These are phyloP conservation scores for Eleutherodactylus coqui DNA, from an alignment of 2,797 vertebrate species.

Conservation along the genomic window DNA sequence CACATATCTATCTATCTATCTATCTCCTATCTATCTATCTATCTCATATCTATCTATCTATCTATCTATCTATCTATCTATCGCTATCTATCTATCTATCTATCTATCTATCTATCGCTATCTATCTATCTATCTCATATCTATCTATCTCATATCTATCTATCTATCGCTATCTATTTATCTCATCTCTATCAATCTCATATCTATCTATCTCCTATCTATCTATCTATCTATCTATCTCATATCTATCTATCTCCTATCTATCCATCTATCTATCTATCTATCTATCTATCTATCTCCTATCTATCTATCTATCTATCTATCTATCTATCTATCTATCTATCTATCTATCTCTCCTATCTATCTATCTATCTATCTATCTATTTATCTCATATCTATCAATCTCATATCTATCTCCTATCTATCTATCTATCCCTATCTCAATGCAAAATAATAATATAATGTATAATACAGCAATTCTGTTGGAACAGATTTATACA, in stretches of 20 bases:
- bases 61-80: background rate
- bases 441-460: too few relatives aligned
- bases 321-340: background rate
- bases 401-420: background rate
- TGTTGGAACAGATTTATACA: too few relatives aligned
- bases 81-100: slow-evolving; percentile 3
- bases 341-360: background rate
- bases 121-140: background rate
- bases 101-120: background rate
- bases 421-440: background rate
- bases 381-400: background rate
- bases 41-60: background rate
- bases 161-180: background rate
- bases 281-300: background rate
- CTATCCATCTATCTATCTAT: slow-evolving; percentile 3
- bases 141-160: background rate
- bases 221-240: slow-evolving; percentile 2
- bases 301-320: background rate
- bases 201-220: slow-evolving; percentile 2
- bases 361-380: slow-evolving; percentile 6
- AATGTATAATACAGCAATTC: too few relatives aligned
- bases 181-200: background rate
- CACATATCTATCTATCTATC: background rate
- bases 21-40: background rate
- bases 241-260: background rate